Evolutionary conservation across 2,888 invertebrate species (phyloP).

Genomic region (Cerastoderma edule): DNA sequence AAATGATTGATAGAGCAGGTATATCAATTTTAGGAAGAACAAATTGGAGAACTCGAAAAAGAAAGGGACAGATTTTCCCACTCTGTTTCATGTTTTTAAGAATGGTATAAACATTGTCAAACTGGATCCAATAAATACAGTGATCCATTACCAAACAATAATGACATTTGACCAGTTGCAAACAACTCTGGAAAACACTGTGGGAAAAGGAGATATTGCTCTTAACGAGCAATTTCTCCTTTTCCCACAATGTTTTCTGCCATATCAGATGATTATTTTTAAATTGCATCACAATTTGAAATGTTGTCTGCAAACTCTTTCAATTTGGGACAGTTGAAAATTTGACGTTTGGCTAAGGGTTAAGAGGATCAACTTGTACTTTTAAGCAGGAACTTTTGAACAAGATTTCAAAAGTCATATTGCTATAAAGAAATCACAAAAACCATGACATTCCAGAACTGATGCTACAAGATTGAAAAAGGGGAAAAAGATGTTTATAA

Average conservation of each 20-base stretch:
- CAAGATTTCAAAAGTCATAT: neutral
- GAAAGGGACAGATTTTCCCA: no score
- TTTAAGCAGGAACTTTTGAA: neutral
- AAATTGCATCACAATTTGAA: neutral
- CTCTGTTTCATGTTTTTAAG: no score
- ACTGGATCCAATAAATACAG: no score
- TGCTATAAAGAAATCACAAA: neutral
- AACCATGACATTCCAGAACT: neutral
- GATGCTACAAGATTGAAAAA: neutral
- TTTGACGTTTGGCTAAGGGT: neutral
- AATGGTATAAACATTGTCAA: no score
- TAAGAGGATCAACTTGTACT: neutral
- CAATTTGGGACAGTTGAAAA: neutral
- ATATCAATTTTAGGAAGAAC: no score
- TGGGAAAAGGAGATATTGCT: conserved; percentile 11
- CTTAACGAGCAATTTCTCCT: conserved; percentile 8
- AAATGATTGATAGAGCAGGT: no score
- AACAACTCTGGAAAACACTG: no score
- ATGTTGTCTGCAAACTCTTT: neutral
- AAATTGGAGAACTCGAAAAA: no score
- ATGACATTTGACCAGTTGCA: no score
- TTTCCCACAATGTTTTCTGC: conserved; percentile 1
- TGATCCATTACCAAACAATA: no score
- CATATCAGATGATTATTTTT: neutral
- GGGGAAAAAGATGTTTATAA: neutral